Evolutionary conservation across 2,797 vertebrate species (phyloP), one percentile per base, ranked within the genome.

Genomic region (Malurus splendens): DNA sequence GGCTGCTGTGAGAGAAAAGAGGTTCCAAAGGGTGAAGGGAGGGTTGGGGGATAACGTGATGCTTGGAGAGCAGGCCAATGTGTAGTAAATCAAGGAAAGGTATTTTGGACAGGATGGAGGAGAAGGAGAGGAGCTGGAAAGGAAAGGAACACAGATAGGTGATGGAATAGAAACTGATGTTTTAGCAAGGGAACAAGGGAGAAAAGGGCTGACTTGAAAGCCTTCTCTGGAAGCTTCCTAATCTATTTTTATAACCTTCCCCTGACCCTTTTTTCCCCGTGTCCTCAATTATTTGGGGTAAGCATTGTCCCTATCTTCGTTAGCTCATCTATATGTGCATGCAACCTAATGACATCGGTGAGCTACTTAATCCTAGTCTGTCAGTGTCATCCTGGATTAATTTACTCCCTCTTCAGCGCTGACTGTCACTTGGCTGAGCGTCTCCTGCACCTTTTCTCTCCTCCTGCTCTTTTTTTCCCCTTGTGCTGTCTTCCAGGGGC

Each of bases 361-460:
- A 95, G 93, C 89, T 70, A 95, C 89, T 95, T 95, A 93, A 95
- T 95, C 93, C 93, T 95, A 89, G 93, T 94, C 92, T 95, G 90
- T 93, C 82, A 71, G 87, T 94, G 93, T 95, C 95, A 94, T 82
- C 90, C 92, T 80, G 90, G 92, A 94, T 93, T 93, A 95, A 92
- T 95, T 92, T 93, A 82, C 90, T 89, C 85, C 90, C 85, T 90
- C 66, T 90, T 93, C 89, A 93, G 89, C 89, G 74, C 90, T 59
- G 89, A n/a, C 78, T 92, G 93, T 51, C 92, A 84, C 89, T 94
- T 57, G 81, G 82, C 76, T 39, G 57, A 89, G 80, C 32, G 86
- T 92, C 77, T 93, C 87, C 82, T 12, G 64, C 77, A 89, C 83
- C 82, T 86, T 90, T 94, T 89, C 81, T 87, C 87, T 32, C 89